Percentiles rank a stretch among this genome's conserved stretches.
Evolutionary conservation across 2,113 vertebrate species (phyloP).

Genomic region (Amphiprion percula): DNA sequence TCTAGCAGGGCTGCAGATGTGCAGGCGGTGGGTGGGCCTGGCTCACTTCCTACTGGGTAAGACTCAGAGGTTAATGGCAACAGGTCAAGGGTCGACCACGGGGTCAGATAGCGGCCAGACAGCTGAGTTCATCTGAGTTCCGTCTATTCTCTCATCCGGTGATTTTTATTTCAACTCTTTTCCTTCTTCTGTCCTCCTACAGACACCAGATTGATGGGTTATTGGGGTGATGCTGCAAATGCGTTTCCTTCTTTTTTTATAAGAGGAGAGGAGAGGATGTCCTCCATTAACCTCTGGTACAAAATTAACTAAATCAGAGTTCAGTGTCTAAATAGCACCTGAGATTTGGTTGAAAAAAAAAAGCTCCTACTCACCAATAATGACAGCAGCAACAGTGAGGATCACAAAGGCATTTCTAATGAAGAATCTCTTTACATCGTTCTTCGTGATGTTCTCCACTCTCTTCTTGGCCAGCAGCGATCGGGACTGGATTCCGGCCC

Average conservation of each 20-base stretch:
- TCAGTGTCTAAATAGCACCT: background rate
- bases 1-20: conserved; percentile 61
- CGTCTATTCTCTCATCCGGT: conserved; percentile 33
- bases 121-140: conserved; percentile 41
- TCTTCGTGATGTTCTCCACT: conserved; percentile 89
- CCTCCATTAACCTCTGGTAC: background rate
- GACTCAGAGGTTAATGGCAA: conserved; percentile 63
- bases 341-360: background rate
- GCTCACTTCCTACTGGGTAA: conserved; percentile 46
- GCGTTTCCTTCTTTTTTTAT: conserved; percentile 10
- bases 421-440: conserved; percentile 90
- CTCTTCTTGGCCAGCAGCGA: conserved; percentile 89
- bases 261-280: background rate
- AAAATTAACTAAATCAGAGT: background rate
- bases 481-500: conserved; percentile 88
- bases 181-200: conserved; percentile 12
- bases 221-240: conserved; percentile 3
- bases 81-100: conserved; percentile 49
- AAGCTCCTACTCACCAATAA: conserved; percentile 88
- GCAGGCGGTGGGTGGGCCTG: conserved; percentile 50
- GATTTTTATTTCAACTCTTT: conserved; percentile 39
- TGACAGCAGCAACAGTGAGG: conserved; percentile 92
- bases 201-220: conserved; percentile 15
- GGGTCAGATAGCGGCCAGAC: conserved; percentile 38
- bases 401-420: conserved; percentile 94